Conservation (phyloP, 2,888 invertebrate species). For the Entomobrya multifasciata region DNA sequence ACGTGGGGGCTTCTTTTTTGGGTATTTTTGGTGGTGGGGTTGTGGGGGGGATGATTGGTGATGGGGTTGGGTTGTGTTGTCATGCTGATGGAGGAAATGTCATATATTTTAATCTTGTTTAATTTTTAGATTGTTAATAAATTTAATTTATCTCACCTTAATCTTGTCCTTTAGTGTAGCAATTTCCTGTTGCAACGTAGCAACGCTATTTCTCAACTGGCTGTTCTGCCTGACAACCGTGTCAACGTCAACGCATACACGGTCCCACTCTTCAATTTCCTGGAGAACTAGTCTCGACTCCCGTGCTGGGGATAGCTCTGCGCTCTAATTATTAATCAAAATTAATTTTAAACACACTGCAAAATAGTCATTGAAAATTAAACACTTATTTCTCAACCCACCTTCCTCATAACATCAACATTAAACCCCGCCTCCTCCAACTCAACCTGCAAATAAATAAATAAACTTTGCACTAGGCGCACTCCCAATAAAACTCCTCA, state of each 20-base stretch:
- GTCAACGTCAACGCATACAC: slow-evolving; percentile 78
- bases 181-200: slow-evolving; percentile 79
- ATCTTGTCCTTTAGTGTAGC: slow-evolving; percentile 79
- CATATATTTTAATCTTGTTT: neutral
- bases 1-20: slow-evolving; percentile 18
- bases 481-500: slow-evolving; percentile 85
- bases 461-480: slow-evolving; percentile 88
- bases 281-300: slow-evolving; percentile 78
- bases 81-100: neutral
- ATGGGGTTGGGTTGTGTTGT: neutral
- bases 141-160: slow-evolving; percentile 67
- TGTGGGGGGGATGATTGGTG: neutral
- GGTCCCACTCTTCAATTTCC: slow-evolving; percentile 79
- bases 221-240: slow-evolving; percentile 79
- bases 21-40: neutral
- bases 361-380: neutral
- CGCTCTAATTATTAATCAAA: slow-evolving; percentile 74
- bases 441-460: slow-evolving; percentile 92
- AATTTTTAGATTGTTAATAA: too few relatives aligned
- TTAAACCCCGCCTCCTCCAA: slow-evolving; percentile 91
- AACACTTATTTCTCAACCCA: slow-evolving; percentile 78
- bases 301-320: slow-evolving; percentile 78
- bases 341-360: slow-evolving; percentile 1
- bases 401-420: slow-evolving; percentile 82
- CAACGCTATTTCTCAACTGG: slow-evolving; percentile 78